These are phyloP conservation scores for Globia sparganii DNA, from an alignment of 2,888 invertebrate genomes.

Conservation along the genomic window DNA sequence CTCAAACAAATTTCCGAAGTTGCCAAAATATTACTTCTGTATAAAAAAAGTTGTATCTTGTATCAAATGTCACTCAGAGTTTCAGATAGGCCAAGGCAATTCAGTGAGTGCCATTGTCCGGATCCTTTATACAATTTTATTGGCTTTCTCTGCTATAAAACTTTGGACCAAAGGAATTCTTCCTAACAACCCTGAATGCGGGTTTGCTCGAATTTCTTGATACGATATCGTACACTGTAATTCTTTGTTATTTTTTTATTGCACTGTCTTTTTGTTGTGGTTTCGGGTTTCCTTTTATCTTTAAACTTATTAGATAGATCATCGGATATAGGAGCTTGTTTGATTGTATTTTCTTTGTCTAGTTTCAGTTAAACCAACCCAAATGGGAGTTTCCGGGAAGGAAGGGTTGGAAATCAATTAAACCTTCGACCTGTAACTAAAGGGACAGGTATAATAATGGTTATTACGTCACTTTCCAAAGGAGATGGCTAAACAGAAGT, in stretches of 20 bases:
- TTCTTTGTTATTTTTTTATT: slow-evolving; percentile 72
- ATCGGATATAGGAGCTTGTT: slow-evolving; percentile 45
- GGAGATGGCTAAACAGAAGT: too few species aligned
- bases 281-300: slow-evolving; percentile 59
- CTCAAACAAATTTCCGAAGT: slow-evolving; percentile 58
- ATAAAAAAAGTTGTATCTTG: slow-evolving; percentile 60
- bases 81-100: slow-evolving; percentile 66
- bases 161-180: slow-evolving; percentile 74
- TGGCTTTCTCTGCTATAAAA: slow-evolving; percentile 74
- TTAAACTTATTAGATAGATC: slow-evolving; percentile 59
- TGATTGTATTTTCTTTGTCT: slow-evolving; percentile 54
- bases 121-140: slow-evolving; percentile 75
- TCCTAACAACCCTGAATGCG: slow-evolving; percentile 69
- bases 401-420: slow-evolving; percentile 47
- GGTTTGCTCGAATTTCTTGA: slow-evolving; percentile 71
- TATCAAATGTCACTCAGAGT: slow-evolving; percentile 65
- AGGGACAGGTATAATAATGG: slow-evolving; percentile 16
- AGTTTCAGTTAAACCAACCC: slow-evolving; percentile 49
- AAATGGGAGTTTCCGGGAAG: slow-evolving; percentile 35
- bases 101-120: slow-evolving; percentile 71
- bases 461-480: slow-evolving; percentile 34
- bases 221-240: slow-evolving; percentile 68
- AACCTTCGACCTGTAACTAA: slow-evolving; percentile 32
- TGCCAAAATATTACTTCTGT: slow-evolving; percentile 55
- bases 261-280: slow-evolving; percentile 62